These are phyloP conservation scores for Phasia obesa DNA, from an alignment of 2,888 invertebrate genomes.

Conservation along the genomic window DNA sequence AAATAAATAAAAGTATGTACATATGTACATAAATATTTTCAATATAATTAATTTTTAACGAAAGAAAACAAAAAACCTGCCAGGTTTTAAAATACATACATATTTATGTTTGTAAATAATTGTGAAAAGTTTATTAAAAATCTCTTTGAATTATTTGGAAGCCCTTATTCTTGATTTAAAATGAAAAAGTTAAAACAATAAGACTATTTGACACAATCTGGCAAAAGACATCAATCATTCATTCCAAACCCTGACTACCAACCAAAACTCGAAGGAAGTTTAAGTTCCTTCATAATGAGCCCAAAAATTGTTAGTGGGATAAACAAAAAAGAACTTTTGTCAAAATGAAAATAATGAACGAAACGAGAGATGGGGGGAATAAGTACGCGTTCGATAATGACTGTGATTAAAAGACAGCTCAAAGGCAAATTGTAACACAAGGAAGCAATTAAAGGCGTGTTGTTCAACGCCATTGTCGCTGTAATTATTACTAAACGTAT, in stretches of 20 bases:
- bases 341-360: constrained; percentile 42
- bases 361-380: constrained; percentile 6
- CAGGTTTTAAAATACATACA: no score
- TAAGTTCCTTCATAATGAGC: constrained; percentile 53
- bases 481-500: constrained; percentile 64
- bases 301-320: constrained; percentile 34
- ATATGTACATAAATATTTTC: no score
- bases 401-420: constrained; percentile 70
- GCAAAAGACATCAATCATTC: not conserved
- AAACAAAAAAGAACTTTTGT: constrained; percentile 11
- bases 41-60: no score
- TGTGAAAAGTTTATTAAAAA: no score
- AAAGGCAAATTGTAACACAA: constrained; percentile 69
- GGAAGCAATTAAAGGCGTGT: constrained; percentile 70
- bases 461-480: constrained; percentile 68
- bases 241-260: constrained; percentile 46
- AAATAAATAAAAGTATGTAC: no score
- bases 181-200: not conserved
- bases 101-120: no score
- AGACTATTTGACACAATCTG: not conserved
- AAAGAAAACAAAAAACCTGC: no score
- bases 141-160: no score
- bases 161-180: not conserved
- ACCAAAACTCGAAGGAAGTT: constrained; percentile 42
- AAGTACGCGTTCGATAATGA: constrained; percentile 65